Evolutionary conservation across 2,113 vertebrate genomes (phyloP), one percentile per base, ranked within the genome.

Genomic region (Cyrtonyx montezumae): DNA sequence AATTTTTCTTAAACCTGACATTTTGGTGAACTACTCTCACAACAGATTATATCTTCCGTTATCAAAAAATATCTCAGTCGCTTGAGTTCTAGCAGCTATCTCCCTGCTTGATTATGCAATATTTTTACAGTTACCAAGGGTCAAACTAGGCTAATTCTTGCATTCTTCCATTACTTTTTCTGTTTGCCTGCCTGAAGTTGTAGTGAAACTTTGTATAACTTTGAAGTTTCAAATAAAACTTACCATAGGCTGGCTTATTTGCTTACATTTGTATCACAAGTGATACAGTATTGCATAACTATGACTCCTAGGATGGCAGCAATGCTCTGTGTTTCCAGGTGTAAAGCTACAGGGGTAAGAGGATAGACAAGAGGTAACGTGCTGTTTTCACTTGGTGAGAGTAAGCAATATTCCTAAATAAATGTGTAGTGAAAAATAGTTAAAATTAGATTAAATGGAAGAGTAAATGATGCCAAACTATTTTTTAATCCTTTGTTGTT

Each of bases 1-100:
- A 87, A 68, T 93, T 96, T 93, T 91, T 93, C 78, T 93, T 93
- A 90, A 90, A 78, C 21, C 8, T 95, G 89, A 71, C 89, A 92
- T 91, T 95, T 79, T 76, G 55, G 63, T 71, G 87, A 89, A 74
- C 78, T 80, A 45, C 87, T 43, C 46, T 93, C 55, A 94, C 34
- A 94, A 63, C 32, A 79, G 46, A 88, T 89, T 89, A 73, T 55
- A 69, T 94, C 45, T 92, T 49, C 81, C 75, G 25, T 55, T 87
- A 84, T 48, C 53, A 59, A 79, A 43, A 94, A 92, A 93, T 87
- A 93, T 62, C 42, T 85, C 63, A 26, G 49, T 40, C 26, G 26
- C 30, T 87, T 1, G 0, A 40, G 67, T 66, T 55, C 68, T 63
- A 79, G 45, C 49, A 95, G 84, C 40, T 62, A 76, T 69, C 25